Conservation (phyloP, 2,888 invertebrate genomes). For the Agonopterix subpropinquella region DNA sequence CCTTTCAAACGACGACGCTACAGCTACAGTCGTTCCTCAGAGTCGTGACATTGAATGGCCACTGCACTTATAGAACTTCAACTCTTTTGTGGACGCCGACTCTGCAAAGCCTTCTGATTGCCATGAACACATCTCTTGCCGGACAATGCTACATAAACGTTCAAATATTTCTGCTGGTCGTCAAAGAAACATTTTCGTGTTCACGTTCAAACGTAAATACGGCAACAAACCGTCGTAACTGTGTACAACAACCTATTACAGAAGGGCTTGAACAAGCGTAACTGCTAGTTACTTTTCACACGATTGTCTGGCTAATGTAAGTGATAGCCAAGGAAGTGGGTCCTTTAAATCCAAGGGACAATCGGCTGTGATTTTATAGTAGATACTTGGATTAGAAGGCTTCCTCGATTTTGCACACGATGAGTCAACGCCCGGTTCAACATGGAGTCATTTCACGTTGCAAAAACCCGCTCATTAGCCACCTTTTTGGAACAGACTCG, state of each 20-base stretch:
- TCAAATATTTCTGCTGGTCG: conserved; percentile 37
- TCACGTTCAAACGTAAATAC: conserved; percentile 35
- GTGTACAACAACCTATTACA: conserved; percentile 36
- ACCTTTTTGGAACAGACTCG: conserved; percentile 36
- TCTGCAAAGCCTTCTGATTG: conserved; percentile 42
- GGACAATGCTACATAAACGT: conserved; percentile 64
- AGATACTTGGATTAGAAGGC: conserved; percentile 13
- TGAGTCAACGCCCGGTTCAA: conserved; percentile 37
- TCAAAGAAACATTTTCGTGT: conserved; percentile 50
- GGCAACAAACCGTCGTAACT: conserved; percentile 55
- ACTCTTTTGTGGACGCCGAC: conserved; percentile 38
- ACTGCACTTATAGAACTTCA: conserved; percentile 33
- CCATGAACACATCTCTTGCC: conserved; percentile 33
- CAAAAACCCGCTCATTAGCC: conserved; percentile 50
- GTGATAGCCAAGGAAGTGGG: conserved; percentile 9
- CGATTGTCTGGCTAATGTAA: conserved; percentile 14
- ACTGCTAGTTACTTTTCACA: conserved; percentile 29
- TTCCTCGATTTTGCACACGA: conserved; percentile 33
- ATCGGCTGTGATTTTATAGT: conserved; percentile 6
- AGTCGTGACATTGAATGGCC: conserved; percentile 24
- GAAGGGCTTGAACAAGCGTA: conserved; percentile 21
- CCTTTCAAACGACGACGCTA: too few species aligned
- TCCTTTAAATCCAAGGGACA: neutral
- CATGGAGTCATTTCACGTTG: conserved; percentile 46
- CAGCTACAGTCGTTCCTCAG: conserved; percentile 10